Evolutionary conservation across 2,888 invertebrate species (phyloP).

Genomic region (Bibio marci): DNA sequence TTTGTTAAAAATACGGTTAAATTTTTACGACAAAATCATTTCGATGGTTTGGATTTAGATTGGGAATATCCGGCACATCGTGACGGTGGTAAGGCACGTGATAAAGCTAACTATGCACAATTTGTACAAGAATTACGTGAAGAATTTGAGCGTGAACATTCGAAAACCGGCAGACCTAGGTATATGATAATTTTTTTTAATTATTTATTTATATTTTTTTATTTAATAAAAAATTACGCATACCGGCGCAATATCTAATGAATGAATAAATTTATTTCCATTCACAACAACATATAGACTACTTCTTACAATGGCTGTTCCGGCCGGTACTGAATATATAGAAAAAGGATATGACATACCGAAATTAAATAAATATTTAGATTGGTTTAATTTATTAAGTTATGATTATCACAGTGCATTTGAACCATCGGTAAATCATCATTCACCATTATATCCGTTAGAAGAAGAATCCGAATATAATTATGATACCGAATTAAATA

Average conservation of each 20-base stretch:
- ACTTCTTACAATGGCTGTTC: constrained; percentile 82
- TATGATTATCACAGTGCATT: constrained; percentile 89
- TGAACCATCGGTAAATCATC: constrained; percentile 82
- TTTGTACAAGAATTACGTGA: constrained; percentile 77
- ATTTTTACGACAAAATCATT: constrained; percentile 79
- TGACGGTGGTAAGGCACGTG: constrained; percentile 57
- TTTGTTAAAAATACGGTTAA: constrained; percentile 71
- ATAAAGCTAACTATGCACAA: constrained; percentile 73
- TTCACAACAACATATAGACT: too few species aligned
- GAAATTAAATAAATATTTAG: constrained; percentile 69
- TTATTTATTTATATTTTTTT: constrained; percentile 1
- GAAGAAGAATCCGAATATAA: constrained; percentile 77
- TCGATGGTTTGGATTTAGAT: constrained; percentile 83
- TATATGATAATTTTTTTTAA: too few species aligned
- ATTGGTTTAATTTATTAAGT: constrained; percentile 81
- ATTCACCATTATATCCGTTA: constrained; percentile 66
- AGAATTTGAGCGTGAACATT: constrained; percentile 74
- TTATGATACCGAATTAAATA: constrained; percentile 71
- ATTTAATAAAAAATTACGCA: too few species aligned
- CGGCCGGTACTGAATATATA: constrained; percentile 83
- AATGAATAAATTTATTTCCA: too few species aligned
- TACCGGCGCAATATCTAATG: too few species aligned
- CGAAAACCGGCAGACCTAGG: constrained; percentile 60
- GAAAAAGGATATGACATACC: constrained; percentile 86
- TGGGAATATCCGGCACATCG: constrained; percentile 43